Conservation (phyloP, 1,140 invertebrate species). For the Zeugodacus cucurbitae region DNA sequence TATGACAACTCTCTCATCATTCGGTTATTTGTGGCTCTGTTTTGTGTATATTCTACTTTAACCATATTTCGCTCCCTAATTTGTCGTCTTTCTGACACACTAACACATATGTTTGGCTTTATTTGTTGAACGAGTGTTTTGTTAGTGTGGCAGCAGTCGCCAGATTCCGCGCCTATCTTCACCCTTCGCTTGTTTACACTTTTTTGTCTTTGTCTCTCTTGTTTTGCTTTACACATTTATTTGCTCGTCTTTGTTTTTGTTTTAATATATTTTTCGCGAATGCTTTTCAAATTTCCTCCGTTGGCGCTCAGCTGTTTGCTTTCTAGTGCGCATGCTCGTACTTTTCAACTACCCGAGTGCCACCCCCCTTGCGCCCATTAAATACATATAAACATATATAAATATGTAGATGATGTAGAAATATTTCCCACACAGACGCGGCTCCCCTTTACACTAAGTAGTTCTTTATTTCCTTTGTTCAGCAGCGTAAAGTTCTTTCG, state of each 20-base stretch:
- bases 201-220: constrained; percentile 17
- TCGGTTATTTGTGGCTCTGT: neutral
- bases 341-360: neutral
- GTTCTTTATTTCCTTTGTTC: neutral
- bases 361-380: neutral
- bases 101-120: neutral
- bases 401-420: neutral
- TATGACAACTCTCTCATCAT: neutral
- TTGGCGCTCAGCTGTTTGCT: neutral
- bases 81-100: neutral
- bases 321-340: neutral
- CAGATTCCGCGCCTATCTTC: neutral
- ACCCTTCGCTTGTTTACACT: neutral
- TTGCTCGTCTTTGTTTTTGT: constrained; percentile 18
- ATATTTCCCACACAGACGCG: neutral
- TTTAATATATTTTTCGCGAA: neutral
- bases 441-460: too few relatives aligned
- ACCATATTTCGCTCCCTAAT: neutral
- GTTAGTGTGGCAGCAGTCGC: neutral
- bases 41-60: neutral
- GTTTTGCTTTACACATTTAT: constrained; percentile 21
- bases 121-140: neutral
- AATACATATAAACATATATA: neutral
- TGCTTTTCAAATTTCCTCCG: neutral
- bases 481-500: neutral